These are phyloP conservation scores for Gandaritis pyraliata DNA, from an alignment of 2,888 invertebrate species.

Conservation along the genomic window DNA sequence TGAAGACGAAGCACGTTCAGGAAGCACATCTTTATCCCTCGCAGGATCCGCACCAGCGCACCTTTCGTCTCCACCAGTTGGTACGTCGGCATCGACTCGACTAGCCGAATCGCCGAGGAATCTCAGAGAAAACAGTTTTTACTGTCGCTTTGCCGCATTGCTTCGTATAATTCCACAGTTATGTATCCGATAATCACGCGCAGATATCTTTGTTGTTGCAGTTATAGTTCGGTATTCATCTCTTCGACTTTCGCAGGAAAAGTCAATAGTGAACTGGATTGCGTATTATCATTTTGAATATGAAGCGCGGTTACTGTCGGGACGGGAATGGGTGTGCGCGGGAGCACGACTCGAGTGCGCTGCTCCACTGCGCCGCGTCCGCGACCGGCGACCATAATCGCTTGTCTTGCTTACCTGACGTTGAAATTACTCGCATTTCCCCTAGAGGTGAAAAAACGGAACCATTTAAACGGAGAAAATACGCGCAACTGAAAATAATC, in stretches of 20 bases:
- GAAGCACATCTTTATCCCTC: constrained; percentile 80
- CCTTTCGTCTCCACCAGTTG: constrained; percentile 62
- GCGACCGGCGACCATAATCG: constrained; percentile 62
- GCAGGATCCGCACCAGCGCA: constrained; percentile 52
- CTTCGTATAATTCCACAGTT: constrained; percentile 44
- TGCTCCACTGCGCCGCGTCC: constrained; percentile 68
- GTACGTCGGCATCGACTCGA: constrained; percentile 69
- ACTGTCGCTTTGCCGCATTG: constrained; percentile 58
- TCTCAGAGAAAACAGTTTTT: constrained; percentile 69
- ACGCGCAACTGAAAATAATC: constrained; percentile 70
- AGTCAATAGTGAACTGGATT: constrained; percentile 67
- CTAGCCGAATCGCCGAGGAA: constrained; percentile 59
- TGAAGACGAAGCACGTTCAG: constrained; percentile 83
- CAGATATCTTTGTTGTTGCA: constrained; percentile 13
- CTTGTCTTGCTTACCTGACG: constrained; percentile 52
- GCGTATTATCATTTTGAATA: constrained; percentile 46
- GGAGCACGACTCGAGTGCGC: constrained; percentile 62
- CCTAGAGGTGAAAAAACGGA: constrained; percentile 76
- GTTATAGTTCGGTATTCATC: constrained; percentile 54
- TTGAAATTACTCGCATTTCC: constrained; percentile 77
- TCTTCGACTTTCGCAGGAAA: constrained; percentile 70
- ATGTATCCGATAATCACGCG: constrained; percentile 18
- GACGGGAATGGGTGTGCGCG: constrained; percentile 50
- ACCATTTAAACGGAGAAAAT: constrained; percentile 72
- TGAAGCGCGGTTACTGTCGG: constrained; percentile 40